phyloP scores from a whole-genome alignment of 2,888 invertebrate genomes.

The Leptopilina syphax region DNA sequence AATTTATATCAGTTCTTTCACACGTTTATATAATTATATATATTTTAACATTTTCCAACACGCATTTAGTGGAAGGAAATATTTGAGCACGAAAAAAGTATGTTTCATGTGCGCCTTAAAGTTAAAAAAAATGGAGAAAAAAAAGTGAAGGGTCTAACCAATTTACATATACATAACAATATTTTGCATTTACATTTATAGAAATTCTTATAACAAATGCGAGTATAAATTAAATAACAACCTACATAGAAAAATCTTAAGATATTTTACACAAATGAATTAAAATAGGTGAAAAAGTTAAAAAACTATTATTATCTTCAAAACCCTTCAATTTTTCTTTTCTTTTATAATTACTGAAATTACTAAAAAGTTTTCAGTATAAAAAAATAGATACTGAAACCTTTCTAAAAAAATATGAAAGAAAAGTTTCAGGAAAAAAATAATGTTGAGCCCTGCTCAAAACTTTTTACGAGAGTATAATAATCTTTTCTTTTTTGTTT shows the following conservation, averaged over 20 bases:
- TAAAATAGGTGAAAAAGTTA: not conserved
- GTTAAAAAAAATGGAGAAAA: not conserved
- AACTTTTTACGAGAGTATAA: not conserved
- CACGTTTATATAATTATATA: not conserved
- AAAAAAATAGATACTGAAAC: no score
- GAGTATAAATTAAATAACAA: not conserved
- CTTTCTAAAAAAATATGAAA: not conserved
- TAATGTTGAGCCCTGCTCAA: slow-evolving; percentile 23
- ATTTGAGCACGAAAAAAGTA: slow-evolving; percentile 36
- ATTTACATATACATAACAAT: no score
- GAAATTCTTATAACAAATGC: not conserved
- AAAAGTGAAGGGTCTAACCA: not conserved
- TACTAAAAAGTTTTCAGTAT: no score
- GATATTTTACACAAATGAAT: not conserved
- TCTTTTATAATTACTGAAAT: no score
- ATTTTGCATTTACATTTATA: not conserved
- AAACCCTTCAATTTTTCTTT: slow-evolving; percentile 7
- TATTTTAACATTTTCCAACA: slow-evolving; percentile 29
- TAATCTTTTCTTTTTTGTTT: not conserved
- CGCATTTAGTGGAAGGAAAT: slow-evolving; percentile 15
- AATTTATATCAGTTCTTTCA: slow-evolving; percentile 24
- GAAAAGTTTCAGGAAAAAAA: not conserved
- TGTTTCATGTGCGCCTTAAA: slow-evolving; percentile 28
- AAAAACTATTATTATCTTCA: no score
- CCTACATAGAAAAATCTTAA: no score